Base-by-base conservation (phyloP, 2,797 vertebrate genomes). In the Hapalemur alaotrensis region DNA sequence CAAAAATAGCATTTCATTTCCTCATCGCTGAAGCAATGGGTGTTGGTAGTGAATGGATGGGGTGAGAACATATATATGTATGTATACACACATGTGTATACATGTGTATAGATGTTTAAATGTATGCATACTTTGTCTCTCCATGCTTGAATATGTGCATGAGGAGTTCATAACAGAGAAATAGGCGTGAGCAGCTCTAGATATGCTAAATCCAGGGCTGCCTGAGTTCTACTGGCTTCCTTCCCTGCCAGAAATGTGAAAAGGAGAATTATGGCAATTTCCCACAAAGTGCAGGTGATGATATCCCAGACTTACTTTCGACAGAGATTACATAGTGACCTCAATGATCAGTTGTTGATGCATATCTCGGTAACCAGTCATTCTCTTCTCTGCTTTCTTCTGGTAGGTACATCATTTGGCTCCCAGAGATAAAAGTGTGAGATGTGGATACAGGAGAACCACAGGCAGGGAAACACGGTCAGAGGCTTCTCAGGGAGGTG, bases 1-100 rank as follows among this genome's bases (percentile, higher is more conserved):
- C 63, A 86, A 92, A 92, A 94, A 83, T 57, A 87, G 61, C 59
- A 78, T 57, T 95, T 96, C 14, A 89, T 94, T 87, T 85, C 57
- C 15, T 97, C 75, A 70, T 65, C 69, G 97, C 52, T 70, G 82
- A 95, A 61, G 75, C 15, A 73, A 50, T 28, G 43, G 23, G 11
- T 17, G 11, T 72, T 69, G 50, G 15, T 22, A 57, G 70, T 57
- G 50, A 86, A 41, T 18, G 28, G 57, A 57, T 6, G 18, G 12
- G 48, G n/a, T n/a, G 63, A 85, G 28, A 50, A 61, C 61, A n/a
- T 7, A 70, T 32, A n/a, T 32, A n/a, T 59, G 8, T 57, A 48
- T 30, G 28, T 28, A 59, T 18, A 38, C 5, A 75, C 0, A 11
- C 23, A 28, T 38, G 9, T 82, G 17, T 52, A 12, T 54, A 32